A percentile compares a stretch with the other conserved stretches of the same genome.
Evolutionary conservation across 2,797 vertebrate genomes (phyloP).

Genomic region (Peromyscus nudipes): DNA sequence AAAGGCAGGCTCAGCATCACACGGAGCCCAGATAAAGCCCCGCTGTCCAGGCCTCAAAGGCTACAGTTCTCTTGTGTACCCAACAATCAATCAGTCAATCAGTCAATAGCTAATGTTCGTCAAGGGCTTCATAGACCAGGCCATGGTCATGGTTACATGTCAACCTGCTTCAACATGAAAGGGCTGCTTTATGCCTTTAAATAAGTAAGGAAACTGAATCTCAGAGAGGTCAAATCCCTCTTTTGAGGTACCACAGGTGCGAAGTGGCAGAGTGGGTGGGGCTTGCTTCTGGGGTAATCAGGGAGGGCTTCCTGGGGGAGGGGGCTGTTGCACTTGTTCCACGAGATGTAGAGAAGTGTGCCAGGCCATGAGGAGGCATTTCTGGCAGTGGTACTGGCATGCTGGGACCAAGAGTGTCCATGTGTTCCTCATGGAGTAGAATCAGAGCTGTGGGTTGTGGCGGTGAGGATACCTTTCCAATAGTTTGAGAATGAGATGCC

Average conservation of each 20-base stretch:
- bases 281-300: neutral
- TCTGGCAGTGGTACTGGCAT: neutral
- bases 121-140: neutral
- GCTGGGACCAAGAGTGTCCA: fast-evolving
- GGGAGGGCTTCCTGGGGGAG: neutral
- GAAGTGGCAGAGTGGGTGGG: too few species aligned
- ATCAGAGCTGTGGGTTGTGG: too few species aligned
- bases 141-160: fast-evolving
- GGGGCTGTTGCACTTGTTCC: too few species aligned
- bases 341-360: neutral
- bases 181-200: neutral
- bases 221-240: neutral
- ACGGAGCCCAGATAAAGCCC: neutral
- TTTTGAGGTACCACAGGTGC: neutral
- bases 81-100: neutral
- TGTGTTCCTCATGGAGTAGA: neutral
- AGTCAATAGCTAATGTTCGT: fast-evolving
- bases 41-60: fast-evolving
- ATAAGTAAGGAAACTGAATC: neutral
- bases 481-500: fast-evolving
- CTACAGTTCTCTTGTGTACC: neutral
- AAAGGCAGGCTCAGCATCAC: neutral
- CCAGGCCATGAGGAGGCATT: fast-evolving
- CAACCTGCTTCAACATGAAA: fast-evolving
- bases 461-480: too few species aligned